A percentile compares a stretch with the other conserved stretches of the same genome.
These are phyloP conservation scores for Drosophila gunungcola DNA, from an alignment of 1,140 invertebrate species.

Conservation along the genomic window DNA sequence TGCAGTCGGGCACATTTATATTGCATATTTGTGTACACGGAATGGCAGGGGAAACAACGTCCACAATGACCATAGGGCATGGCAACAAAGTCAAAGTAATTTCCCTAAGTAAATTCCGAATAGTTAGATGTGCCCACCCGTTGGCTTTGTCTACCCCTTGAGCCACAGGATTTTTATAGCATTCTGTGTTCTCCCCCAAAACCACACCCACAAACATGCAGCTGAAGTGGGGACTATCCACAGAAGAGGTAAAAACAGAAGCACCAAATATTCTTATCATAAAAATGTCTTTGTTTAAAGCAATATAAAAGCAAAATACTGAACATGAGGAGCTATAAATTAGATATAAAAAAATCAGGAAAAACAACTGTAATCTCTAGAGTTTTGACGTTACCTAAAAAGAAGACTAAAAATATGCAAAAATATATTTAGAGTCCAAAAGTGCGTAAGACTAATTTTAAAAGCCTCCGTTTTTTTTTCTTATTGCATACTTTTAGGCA, in stretches of 20 bases:
- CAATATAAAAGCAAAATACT: too few species aligned
- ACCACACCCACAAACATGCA: not conserved
- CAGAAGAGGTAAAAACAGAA: slow-evolving; percentile 5
- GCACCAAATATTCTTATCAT: not conserved
- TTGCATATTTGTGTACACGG: slow-evolving; percentile 22
- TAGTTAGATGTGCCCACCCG: slow-evolving; percentile 30
- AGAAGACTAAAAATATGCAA: too few species aligned
- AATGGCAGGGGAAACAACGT: not conserved
- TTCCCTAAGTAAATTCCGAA: slow-evolving; percentile 61
- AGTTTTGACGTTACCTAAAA: too few species aligned
- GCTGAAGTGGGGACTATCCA: not conserved
- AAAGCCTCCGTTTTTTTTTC: too few species aligned
- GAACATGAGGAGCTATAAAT: too few species aligned
- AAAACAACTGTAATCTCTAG: too few species aligned
- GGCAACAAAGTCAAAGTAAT: slow-evolving; percentile 59
- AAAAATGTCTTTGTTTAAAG: too few species aligned
- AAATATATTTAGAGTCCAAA: too few species aligned
- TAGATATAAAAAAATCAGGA: too few species aligned
- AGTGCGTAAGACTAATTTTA: too few species aligned
- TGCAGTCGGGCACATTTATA: slow-evolving; percentile 53
- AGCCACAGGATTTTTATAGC: slow-evolving; percentile 41
- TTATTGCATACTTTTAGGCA: too few species aligned
- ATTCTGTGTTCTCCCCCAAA: not conserved
- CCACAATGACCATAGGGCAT: slow-evolving; percentile 29
- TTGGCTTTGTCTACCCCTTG: slow-evolving; percentile 27